phyloP scores from a whole-genome alignment of 2,888 invertebrate species.

The Rapana venosa region DNA sequence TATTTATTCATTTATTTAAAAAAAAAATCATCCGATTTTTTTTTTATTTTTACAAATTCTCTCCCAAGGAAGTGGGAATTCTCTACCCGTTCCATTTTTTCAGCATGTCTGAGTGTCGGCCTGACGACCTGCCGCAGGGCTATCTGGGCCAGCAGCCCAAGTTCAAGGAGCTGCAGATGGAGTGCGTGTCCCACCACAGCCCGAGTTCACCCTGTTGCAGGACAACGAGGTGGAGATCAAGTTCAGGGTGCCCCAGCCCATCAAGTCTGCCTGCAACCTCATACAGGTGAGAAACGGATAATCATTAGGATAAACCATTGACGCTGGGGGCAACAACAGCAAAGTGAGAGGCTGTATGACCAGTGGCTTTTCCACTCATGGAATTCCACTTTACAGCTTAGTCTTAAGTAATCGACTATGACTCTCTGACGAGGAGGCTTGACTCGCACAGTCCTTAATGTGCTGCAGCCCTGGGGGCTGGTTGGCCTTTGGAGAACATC shows the following conservation, averaged over 20 bases:
- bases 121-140: conserved; percentile 65
- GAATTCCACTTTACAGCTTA: no score
- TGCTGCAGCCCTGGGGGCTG: no score
- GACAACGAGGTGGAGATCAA: conserved; percentile 60
- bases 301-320: no score
- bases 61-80: neutral
- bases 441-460: no score
- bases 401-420: no score
- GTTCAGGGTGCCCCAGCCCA: conserved; percentile 56
- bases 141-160: conserved; percentile 71
- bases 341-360: no score
- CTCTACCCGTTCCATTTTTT: neutral
- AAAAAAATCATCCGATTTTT: no score
- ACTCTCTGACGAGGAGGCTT: no score
- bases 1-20: neutral
- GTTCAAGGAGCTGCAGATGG: conserved; percentile 63
- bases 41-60: neutral
- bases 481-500: no score
- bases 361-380: no score
- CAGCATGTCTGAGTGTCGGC: conserved; percentile 53
- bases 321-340: no score
- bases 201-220: conserved; percentile 47
- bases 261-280: conserved; percentile 55
- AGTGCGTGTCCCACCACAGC: conserved; percentile 57
- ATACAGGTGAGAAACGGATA: conserved; percentile 27